Conservation (phyloP, 2,797 vertebrate species). For the Rhinogobio ventralis region DNA sequence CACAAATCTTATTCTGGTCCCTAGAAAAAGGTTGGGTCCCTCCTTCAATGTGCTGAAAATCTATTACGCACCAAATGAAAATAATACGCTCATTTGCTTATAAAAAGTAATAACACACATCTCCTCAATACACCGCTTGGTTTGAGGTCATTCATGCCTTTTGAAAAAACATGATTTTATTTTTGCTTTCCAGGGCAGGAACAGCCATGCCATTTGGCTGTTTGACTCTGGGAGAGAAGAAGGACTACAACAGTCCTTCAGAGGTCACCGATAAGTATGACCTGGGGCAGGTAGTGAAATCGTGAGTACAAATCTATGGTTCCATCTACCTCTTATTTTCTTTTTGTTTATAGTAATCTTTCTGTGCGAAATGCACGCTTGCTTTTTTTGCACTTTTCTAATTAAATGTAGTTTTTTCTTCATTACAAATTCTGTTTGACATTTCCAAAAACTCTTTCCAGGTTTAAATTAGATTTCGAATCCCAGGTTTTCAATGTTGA, state of each 20-base stretch:
- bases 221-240: conserved; percentile 96
- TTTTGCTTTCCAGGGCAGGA: conserved; percentile 65
- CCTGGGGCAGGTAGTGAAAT: conserved; percentile 96
- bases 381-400: not conserved
- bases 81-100: too few relatives aligned
- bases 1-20: too few relatives aligned
- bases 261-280: conserved; percentile 99
- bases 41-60: not conserved
- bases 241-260: conserved; percentile 98
- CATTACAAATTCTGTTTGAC: not conserved
- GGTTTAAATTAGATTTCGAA: not conserved
- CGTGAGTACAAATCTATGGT: conserved; percentile 82
- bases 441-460: not conserved
- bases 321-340: too few relatives aligned
- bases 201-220: conserved; percentile 99
- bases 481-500: not conserved
- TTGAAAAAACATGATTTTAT: conserved; percentile 5
- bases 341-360: not conserved
- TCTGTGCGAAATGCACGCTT: not conserved
- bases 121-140: not conserved
- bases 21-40: too few relatives aligned
- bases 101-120: too few relatives aligned
- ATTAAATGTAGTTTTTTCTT: too few relatives aligned
- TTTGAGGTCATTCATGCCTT: not conserved
- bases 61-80: too few relatives aligned